Percentiles rank a stretch among this genome's conserved stretches.
Evolutionary conservation across 2,113 vertebrate species (phyloP).

Genomic region (Chionodraco myersi): DNA sequence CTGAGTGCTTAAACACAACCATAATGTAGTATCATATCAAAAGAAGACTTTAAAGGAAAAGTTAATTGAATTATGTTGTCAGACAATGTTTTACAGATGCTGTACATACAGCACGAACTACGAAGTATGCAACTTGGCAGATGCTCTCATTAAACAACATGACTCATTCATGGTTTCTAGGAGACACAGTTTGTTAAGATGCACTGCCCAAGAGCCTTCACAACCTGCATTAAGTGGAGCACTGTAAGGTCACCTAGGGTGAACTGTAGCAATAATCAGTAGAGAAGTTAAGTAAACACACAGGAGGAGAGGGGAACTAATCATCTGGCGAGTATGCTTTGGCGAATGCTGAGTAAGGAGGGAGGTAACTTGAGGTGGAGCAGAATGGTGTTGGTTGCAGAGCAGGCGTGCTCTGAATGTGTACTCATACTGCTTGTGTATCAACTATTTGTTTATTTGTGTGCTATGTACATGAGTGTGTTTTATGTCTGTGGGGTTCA

Average conservation of each 20-base stretch:
- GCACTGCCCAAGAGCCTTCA: slow-evolving; percentile 15
- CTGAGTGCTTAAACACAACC: neutral
- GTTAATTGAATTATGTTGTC: neutral
- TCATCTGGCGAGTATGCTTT: slow-evolving; percentile 39
- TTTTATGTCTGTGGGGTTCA: slow-evolving; percentile 24
- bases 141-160: neutral
- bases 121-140: neutral
- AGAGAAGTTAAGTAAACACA: slow-evolving; percentile 44
- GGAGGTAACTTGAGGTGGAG: slow-evolving; percentile 30
- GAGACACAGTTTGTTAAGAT: neutral
- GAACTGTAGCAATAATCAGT: slow-evolving; percentile 28
- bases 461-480: neutral
- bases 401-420: slow-evolving; percentile 23
- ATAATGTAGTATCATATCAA: neutral
- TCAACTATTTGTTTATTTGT: neutral
- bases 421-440: neutral
- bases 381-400: slow-evolving; percentile 23
- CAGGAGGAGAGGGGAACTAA: slow-evolving; percentile 28
- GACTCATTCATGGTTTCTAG: neutral
- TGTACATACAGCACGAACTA: neutral
- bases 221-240: neutral
- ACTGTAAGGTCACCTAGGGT: neutral
- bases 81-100: neutral
- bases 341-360: slow-evolving; percentile 18
- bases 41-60: neutral